A percentile compares a stretch with the other conserved stretches of the same genome.
These are phyloP conservation scores for Colletes latitarsis DNA, from an alignment of 1,140 invertebrate species.

Conservation along the genomic window DNA sequence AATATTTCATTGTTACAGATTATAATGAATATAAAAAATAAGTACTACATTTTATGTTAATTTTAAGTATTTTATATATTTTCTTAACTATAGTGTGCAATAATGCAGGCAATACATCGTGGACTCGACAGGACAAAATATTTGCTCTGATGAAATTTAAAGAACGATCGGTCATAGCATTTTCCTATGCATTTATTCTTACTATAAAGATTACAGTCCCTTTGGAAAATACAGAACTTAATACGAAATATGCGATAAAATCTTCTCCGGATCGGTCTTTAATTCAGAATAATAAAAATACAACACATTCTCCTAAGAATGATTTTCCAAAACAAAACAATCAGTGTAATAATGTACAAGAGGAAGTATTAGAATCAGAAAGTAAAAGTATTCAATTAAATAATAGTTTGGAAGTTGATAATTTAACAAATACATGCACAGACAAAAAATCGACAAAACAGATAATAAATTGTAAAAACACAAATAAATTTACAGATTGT, in stretches of 20 bases:
- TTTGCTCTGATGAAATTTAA: constrained; percentile 76
- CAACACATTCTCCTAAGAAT: background rate
- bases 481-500: background rate
- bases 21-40: too few relatives aligned
- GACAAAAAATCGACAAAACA: background rate
- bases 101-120: constrained; percentile 68
- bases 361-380: background rate
- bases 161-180: constrained; percentile 67
- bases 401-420: background rate
- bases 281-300: too few relatives aligned
- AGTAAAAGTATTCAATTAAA: background rate
- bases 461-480: background rate
- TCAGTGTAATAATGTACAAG: background rate
- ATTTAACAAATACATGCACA: background rate
- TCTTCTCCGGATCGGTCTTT: background rate
- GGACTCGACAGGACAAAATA: constrained; percentile 78
- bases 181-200: constrained; percentile 73
- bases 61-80: too few relatives aligned
- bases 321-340: background rate
- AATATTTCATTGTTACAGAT: background rate
- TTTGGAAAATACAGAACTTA: constrained; percentile 5
- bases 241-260: background rate
- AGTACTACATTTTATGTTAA: background rate
- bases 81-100: constrained; percentile 53
- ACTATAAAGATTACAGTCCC: constrained; percentile 66